A percentile compares a stretch with the other conserved stretches of the same genome.
Conservation (phyloP, 1,140 invertebrate species). For the Zaprionus tsacasi region DNA sequence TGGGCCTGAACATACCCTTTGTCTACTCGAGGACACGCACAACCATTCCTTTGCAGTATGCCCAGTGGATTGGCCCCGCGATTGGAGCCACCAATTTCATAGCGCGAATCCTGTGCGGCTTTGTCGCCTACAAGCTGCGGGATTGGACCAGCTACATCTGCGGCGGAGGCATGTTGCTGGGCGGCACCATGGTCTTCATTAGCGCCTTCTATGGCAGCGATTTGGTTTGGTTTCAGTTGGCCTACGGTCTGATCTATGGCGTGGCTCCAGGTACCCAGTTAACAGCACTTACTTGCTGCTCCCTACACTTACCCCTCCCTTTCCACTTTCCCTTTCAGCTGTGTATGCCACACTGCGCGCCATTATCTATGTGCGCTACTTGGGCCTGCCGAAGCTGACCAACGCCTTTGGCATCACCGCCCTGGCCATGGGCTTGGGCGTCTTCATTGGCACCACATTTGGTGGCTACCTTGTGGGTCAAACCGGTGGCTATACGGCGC, state of each 20-base stretch:
- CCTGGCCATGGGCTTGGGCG: slow-evolving; percentile 73
- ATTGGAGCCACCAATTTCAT: slow-evolving; percentile 66
- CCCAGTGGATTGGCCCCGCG: slow-evolving; percentile 52
- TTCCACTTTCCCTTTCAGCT: slow-evolving; percentile 34
- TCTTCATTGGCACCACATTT: slow-evolving; percentile 66
- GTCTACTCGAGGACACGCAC: slow-evolving; percentile 61
- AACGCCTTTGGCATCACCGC: slow-evolving; percentile 77
- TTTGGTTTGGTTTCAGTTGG: slow-evolving; percentile 87
- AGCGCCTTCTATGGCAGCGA: slow-evolving; percentile 71
- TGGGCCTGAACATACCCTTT: slow-evolving; percentile 80
- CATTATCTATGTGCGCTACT: slow-evolving; percentile 70
- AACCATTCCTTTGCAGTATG: slow-evolving; percentile 43
- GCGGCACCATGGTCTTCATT: slow-evolving; percentile 49
- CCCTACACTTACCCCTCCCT: neutral
- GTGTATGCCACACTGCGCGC: slow-evolving; percentile 70
- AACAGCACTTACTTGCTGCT: neutral
- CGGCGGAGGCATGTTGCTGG: slow-evolving; percentile 65
- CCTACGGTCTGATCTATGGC: slow-evolving; percentile 93
- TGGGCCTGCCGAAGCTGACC: slow-evolving; percentile 74
- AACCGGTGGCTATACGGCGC: slow-evolving; percentile 28
- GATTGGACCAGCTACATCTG: slow-evolving; percentile 59
- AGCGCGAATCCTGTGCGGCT: slow-evolving; percentile 55
- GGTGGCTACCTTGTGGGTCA: slow-evolving; percentile 54
- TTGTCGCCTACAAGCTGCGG: slow-evolving; percentile 59
- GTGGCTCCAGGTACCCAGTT: slow-evolving; percentile 87